phyloP scores from a whole-genome alignment of 2,113 vertebrate species.

The Cheilinus undulatus region DNA sequence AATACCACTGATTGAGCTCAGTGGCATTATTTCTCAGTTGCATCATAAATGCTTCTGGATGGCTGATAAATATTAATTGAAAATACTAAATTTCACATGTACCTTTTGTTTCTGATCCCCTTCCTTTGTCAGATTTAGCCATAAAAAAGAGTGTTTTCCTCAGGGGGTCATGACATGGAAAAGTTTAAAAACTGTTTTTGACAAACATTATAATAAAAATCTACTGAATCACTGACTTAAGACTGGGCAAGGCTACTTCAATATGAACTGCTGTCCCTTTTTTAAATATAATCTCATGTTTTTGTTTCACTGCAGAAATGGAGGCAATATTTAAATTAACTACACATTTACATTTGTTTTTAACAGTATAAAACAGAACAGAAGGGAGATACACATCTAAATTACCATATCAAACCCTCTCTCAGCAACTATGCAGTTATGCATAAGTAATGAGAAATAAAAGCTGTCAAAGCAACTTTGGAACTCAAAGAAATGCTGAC shows the following conservation, averaged over 20 bases:
- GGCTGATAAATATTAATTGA: too few relatives aligned
- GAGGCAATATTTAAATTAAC: neutral
- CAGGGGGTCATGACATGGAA: neutral
- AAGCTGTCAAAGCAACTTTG: neutral
- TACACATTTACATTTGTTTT: too few relatives aligned
- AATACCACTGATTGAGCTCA: too few relatives aligned
- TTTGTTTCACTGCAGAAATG: too few relatives aligned
- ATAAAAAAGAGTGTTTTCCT: neutral
- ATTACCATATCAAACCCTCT: neutral
- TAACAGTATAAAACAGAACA: too few relatives aligned
- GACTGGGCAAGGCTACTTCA: neutral
- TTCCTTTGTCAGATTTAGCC: too few relatives aligned
- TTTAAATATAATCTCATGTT: neutral
- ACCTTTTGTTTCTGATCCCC: too few relatives aligned
- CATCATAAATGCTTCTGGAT: too few relatives aligned
- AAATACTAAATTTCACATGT: too few relatives aligned
- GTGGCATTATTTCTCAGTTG: too few relatives aligned
- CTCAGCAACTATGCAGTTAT: neutral
- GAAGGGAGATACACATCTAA: neutral
- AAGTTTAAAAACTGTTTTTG: neutral
- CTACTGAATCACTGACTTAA: neutral
- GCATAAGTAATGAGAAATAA: neutral
- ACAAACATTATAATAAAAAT: neutral
- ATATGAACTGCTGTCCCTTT: too few relatives aligned
- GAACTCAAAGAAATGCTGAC: neutral